Conservation (phyloP, 2,888 invertebrate species). For the Tipula vernalis region DNA sequence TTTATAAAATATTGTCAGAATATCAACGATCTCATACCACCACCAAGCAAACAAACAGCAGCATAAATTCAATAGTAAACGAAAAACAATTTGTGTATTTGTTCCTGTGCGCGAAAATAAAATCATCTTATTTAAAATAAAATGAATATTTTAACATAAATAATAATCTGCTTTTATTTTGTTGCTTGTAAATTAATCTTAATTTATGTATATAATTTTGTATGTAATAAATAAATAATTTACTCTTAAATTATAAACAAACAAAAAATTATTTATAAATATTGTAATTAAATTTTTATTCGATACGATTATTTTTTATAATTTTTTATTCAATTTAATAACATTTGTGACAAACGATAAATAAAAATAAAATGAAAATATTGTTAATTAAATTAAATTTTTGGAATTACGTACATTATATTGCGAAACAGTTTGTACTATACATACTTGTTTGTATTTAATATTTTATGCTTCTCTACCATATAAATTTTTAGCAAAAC, state of each 20-base stretch:
- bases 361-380: background rate
- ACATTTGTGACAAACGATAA: background rate
- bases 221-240: background rate
- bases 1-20: background rate
- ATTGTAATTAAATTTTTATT: background rate
- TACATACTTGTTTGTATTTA: background rate
- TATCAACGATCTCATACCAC: background rate
- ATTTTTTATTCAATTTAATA: background rate
- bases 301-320: background rate
- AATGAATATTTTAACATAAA: background rate
- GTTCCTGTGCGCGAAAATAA: background rate
- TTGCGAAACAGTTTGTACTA: background rate
- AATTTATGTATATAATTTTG: background rate
- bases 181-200: background rate
- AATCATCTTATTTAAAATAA: background rate
- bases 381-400: background rate
- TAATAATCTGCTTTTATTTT: background rate
- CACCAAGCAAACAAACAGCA: background rate
- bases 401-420: background rate
- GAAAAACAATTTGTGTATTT: background rate
- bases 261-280: background rate
- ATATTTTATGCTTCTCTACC: background rate
- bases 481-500: background rate
- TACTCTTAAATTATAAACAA: background rate
- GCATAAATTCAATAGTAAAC: background rate